phyloP scores from a whole-genome alignment of 2,113 vertebrate species.

The Lynx canadensis region DNA sequence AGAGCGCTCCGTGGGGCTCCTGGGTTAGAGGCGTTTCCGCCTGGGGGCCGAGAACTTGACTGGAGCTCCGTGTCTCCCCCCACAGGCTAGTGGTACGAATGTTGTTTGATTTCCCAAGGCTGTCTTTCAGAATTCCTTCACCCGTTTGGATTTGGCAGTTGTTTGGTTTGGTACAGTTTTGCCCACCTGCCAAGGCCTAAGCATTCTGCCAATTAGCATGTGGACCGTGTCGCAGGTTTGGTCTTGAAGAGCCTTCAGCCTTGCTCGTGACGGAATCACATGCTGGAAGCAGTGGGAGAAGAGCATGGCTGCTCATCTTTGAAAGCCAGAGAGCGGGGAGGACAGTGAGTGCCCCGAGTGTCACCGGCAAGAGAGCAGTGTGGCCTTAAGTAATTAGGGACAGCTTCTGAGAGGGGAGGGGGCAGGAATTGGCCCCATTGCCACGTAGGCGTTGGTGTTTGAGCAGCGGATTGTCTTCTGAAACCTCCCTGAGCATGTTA shows the following conservation, averaged over 20 bases:
- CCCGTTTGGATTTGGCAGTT: background rate
- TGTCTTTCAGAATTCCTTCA: background rate
- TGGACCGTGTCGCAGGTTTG: background rate
- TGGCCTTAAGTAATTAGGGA: background rate
- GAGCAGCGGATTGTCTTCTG: background rate
- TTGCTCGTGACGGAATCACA: background rate
- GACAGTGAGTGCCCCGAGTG: background rate
- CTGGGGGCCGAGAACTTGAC: background rate
- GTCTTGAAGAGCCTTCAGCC: background rate
- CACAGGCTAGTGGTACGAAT: background rate
- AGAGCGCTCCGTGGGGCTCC: background rate
- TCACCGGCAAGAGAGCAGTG: background rate
- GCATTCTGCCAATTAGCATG: background rate
- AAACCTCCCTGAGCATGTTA: background rate
- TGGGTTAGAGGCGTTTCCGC: background rate
- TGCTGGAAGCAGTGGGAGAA: background rate
- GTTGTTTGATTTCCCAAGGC: background rate
- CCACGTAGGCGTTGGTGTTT: accelerated
- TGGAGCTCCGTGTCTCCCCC: background rate
- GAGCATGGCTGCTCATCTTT: background rate
- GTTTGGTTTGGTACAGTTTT: background rate
- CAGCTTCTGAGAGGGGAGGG: background rate
- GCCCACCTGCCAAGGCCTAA: background rate
- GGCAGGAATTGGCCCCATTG: accelerated
- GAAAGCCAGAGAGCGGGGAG: background rate